Percentiles rank a stretch among this genome's conserved stretches.
Conservation (phyloP, 2,888 invertebrate genomes). For the Julus scandinavius region DNA sequence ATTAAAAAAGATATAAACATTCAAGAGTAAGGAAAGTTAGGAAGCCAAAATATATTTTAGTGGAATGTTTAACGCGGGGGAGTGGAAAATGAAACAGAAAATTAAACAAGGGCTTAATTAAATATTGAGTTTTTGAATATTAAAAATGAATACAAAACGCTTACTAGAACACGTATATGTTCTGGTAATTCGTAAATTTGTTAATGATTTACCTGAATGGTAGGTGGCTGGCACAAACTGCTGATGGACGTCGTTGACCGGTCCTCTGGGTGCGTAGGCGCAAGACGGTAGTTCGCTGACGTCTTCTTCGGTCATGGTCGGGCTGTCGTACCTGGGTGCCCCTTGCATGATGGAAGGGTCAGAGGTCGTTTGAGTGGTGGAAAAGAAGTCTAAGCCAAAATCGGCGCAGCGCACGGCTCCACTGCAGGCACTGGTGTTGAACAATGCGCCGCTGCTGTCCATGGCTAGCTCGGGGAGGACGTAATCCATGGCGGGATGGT, state of each 20-base stretch:
- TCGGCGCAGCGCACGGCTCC: conserved; percentile 48
- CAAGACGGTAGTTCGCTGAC: conserved; percentile 57
- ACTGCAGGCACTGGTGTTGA: conserved; percentile 24
- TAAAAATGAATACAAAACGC: no score
- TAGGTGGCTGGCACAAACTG: conserved; percentile 32
- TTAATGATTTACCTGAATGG: conserved; percentile 24
- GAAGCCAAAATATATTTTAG: no score
- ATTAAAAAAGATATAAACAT: no score
- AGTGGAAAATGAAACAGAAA: no score
- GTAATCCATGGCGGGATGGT: conserved; percentile 33
- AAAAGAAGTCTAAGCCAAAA: conserved; percentile 48
- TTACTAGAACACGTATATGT: no score
- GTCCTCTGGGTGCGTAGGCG: conserved; percentile 56
- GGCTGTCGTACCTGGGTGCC: conserved; percentile 10
- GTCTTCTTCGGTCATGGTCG: conserved; percentile 47
- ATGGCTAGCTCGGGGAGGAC: conserved; percentile 46
- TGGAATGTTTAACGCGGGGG: no score
- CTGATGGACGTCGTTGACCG: conserved; percentile 53
- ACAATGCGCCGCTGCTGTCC: conserved; percentile 47
- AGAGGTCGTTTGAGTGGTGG: not conserved
- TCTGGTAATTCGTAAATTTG: no score
- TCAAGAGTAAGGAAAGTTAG: no score
- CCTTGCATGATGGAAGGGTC: conserved; percentile 43
- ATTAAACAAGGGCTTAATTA: no score
- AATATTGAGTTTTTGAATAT: no score